Base-by-base conservation (phyloP, 2,888 invertebrate genomes). In the Macrosoma leucophasiata region DNA sequence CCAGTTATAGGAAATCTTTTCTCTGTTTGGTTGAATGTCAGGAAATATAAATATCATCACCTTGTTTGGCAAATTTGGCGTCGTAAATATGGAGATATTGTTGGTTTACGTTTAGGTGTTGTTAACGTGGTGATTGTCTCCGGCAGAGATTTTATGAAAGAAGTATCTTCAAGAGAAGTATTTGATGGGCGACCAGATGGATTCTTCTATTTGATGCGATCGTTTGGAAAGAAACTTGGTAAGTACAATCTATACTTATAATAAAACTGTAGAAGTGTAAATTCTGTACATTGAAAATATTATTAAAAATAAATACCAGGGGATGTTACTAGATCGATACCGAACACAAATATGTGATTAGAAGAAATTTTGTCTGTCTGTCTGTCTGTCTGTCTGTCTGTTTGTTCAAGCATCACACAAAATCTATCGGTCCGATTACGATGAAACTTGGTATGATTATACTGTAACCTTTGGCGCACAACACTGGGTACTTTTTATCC, bases 171-270 rank as follows among this genome's bases (percentile, higher is more conserved):
- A 0, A 78, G 85, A 24, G 90, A 90, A 15, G 90, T 89, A 18
- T 91, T 92, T 43, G 88, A 90, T 45, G 91, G 91, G 1, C 82
- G 93, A 41, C 92, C 92, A 0, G 87, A 89, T 56, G 91, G 91
- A 6, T 91, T 90, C 54, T 89, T 91, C 59, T 92, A 90, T 51
- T 77, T 86, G 25, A 70, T 90, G 50, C 81, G 92, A 36, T 87
- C 91, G 0, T 90, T 90, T 48, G 90, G 90, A 3, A 87, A 89
- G 62, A 84, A 90, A 60, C 70, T 88, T 34, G 92, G 92, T 91
- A 60, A 69, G 75, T 62, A 24, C 4, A 23, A 19, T 13, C 25
- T 24, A 6, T 2, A 19, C 10, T 13, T 10, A 17, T 20, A 19
- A 8, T 17, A 15, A 5, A 4, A 7, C 10, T 24, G 9, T 7